Evolutionary conservation across 2,888 invertebrate species (phyloP), one percentile per base, ranked within the genome.

Genomic region (Lissocephala sabroskyi): DNA sequence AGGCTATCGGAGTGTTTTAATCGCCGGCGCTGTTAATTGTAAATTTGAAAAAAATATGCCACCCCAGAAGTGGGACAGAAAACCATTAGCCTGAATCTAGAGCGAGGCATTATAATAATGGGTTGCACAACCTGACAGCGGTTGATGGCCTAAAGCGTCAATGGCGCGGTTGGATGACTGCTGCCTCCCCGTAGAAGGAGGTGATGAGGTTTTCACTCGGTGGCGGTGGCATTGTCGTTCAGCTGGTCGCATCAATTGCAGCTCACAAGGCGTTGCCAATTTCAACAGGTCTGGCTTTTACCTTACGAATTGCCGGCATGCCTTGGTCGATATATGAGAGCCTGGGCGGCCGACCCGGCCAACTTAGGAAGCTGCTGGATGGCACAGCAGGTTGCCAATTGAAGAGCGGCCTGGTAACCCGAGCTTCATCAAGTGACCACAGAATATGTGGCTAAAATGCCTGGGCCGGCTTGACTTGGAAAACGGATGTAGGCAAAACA

Each of bases 401-500:
- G 42, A 42, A 16, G 19, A 32, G 32, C 19, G 19, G 19, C 19
- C 35, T 14, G 16, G 52, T 49, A 57, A 49, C 52, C 48, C 52
- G 47, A 44, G 47, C 45, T 16, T 10, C 35, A 14, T 35, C 35
- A 35, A 35, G 10, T 33, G 44, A 56, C 75, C 75, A 50, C 75
- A 57, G 65, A 77, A 56, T 37, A 57, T 56, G 48, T 6, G 5
- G 11, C 11, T 13, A 1, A 26, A 6, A 26, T 13, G 6, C 6
- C 2, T 13, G n/a, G 5, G 6, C 30, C 13, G 13, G 11, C 13
- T 13, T 13, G 11, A 13, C 30, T 13, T 5, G 11, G 11, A 44
- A 52, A 70, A 53, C 76, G 78, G 78, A 77, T 62, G 78, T 66
- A 48, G 46, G 61, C 46, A 49, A 66, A 53, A 16, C 45, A 59